Evolutionary conservation across 2,113 vertebrate species (phyloP).

Genomic region (Lycaon pictus): DNA sequence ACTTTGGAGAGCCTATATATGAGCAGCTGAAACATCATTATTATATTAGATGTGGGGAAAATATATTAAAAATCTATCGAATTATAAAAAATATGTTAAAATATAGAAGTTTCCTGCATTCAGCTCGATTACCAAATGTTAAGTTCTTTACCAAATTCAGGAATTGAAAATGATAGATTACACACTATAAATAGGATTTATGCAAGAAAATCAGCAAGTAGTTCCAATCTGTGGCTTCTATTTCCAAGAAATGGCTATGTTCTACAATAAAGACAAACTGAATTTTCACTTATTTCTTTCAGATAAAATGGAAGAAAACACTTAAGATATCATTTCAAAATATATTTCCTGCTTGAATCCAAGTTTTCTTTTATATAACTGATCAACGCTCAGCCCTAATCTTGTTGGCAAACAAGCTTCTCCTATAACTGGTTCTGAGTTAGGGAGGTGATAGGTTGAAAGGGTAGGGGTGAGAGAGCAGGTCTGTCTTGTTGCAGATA

Average conservation of each 20-base stretch:
- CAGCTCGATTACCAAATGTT: slow-evolving; percentile 31
- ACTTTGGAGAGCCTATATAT: background rate
- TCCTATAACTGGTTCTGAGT: background rate
- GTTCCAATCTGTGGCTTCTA: background rate
- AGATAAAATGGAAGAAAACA: slow-evolving; percentile 49
- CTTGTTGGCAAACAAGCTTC: background rate
- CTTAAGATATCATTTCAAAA: slow-evolving; percentile 45
- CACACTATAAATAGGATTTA: background rate
- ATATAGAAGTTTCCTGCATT: slow-evolving; percentile 21
- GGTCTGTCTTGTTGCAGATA: background rate
- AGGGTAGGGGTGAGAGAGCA: background rate
- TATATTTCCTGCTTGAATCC: background rate
- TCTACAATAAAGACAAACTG: background rate
- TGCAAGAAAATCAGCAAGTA: slow-evolving; percentile 47
- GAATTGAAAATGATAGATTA: slow-evolving; percentile 46
- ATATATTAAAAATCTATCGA: background rate
- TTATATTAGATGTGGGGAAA: background rate
- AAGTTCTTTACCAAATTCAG: slow-evolving; percentile 56
- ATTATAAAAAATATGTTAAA: slow-evolving; percentile 30
- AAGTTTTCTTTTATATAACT: slow-evolving; percentile 10
- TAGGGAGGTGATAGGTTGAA: background rate
- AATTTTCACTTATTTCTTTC: slow-evolving; percentile 37
- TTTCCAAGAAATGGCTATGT: slow-evolving; percentile 10
- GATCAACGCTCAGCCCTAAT: background rate
- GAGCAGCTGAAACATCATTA: background rate